Evolutionary conservation across 1,140 invertebrate genomes (phyloP).

Genomic region (Colletes gigas): DNA sequence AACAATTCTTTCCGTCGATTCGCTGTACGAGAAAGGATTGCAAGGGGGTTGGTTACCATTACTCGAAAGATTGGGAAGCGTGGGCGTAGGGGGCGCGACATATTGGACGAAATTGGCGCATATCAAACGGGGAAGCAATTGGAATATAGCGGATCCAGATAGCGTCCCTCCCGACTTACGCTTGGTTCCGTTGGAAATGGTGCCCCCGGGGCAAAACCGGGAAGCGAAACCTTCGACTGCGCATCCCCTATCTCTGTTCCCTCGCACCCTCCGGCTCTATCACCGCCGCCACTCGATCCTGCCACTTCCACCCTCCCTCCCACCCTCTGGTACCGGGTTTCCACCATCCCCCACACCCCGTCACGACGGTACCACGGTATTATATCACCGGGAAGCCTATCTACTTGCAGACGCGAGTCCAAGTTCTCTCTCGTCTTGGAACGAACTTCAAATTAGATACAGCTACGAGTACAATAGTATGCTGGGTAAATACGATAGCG

Average conservation of each 20-base stretch:
- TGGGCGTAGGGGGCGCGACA: conserved; percentile 67
- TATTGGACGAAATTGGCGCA: conserved; percentile 75
- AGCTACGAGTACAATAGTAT: conserved; percentile 47
- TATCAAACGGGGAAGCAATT: conserved; percentile 73
- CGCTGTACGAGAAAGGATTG: not conserved
- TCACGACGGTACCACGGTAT: conserved; percentile 43
- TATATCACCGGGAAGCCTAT: conserved; percentile 55
- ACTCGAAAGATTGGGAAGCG: conserved; percentile 39
- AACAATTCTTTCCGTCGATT: too few relatives aligned
- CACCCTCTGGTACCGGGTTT: not conserved
- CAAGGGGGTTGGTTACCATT: not conserved
- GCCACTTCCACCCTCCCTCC: conserved; percentile 16
- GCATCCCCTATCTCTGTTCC: conserved; percentile 54
- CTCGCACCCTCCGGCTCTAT: conserved; percentile 52
- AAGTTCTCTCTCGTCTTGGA: conserved; percentile 45
- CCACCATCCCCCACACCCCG: not conserved
- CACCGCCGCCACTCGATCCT: conserved; percentile 38
- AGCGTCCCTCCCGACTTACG: conserved; percentile 52
- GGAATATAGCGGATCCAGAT: conserved; percentile 70
- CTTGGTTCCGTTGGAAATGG: conserved; percentile 66
- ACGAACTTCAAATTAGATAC: conserved; percentile 64
- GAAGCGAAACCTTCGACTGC: conserved; percentile 65
- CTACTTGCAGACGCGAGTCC: conserved; percentile 46
- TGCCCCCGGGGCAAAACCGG: conserved; percentile 65
- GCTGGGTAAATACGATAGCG: conserved; percentile 43